Percentiles rank a stretch among this genome's conserved stretches.
Conservation (phyloP, 2,113 vertebrate species). For the Neoarius graeffei region DNA sequence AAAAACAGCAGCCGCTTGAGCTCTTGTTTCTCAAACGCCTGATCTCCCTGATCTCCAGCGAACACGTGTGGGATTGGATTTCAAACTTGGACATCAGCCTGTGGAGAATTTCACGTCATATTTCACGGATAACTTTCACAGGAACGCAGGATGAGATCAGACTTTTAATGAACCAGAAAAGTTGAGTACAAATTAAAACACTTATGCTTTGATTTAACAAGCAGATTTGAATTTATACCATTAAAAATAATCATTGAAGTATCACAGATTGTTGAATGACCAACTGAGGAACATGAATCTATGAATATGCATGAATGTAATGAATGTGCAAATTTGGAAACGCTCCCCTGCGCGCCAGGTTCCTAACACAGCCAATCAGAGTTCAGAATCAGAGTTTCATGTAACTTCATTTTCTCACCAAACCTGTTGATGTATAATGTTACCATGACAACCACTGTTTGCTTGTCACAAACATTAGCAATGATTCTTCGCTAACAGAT, state of each 20-base stretch:
- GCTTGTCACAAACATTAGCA: background rate
- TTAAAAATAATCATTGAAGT: background rate
- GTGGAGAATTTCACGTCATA: background rate
- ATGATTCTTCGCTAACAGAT: background rate
- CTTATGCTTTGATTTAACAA: no score
- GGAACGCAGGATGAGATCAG: background rate
- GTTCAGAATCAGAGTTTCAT: background rate
- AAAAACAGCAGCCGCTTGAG: conserved; percentile 63
- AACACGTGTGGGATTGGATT: conserved; percentile 22
- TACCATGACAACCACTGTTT: background rate
- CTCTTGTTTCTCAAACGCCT: conserved; percentile 65
- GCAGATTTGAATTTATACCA: background rate
- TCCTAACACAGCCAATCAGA: background rate
- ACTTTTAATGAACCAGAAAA: background rate
- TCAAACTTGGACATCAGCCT: conserved; percentile 6
- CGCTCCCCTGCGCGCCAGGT: background rate
- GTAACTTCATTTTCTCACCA: background rate
- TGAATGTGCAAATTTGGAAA: background rate
- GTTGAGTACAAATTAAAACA: background rate
- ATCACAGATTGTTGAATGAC: background rate
- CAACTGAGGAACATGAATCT: background rate
- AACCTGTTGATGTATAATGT: background rate
- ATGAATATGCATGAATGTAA: background rate
- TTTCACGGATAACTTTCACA: background rate
- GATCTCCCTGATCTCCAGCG: conserved; percentile 48